Conservation (phyloP, 2,888 invertebrate genomes). For the Hirtodrosophila trivittata region DNA sequence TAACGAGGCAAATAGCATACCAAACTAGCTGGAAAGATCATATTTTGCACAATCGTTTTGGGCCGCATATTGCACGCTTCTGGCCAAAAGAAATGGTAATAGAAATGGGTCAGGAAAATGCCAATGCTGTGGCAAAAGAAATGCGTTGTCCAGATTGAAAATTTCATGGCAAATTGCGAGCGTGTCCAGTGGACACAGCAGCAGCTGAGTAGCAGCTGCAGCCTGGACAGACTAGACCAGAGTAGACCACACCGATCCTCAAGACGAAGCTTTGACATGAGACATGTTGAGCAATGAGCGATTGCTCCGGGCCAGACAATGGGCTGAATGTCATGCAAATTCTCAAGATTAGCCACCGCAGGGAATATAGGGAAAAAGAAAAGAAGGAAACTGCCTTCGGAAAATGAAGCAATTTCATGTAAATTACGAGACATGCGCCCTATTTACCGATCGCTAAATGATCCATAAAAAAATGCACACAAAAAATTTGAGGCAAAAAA, state of each 20-base stretch:
- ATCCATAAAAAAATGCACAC: conserved; percentile 69
- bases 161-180: conserved; percentile 70
- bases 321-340: conserved; percentile 34
- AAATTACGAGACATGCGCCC: conserved; percentile 78
- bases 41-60: conserved; percentile 31
- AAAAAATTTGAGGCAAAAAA: conserved; percentile 28
- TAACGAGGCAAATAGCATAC: conserved; percentile 20
- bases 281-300: conserved; percentile 29
- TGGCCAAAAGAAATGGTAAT: conserved; percentile 3
- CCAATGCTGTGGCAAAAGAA: conserved; percentile 26
- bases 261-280: conserved; percentile 41
- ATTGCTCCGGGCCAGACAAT: conserved; percentile 23
- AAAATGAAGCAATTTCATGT: conserved; percentile 79
- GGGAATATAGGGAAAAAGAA: conserved; percentile 2
- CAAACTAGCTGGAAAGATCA: conserved; percentile 22
- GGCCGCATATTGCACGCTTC: conserved; percentile 29
- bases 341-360: conserved; percentile 43
- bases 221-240: not conserved
- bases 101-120: conserved; percentile 7
- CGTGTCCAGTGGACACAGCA: conserved; percentile 55
- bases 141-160: conserved; percentile 47
- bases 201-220: conserved; percentile 55
- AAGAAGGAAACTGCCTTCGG: conserved; percentile 13
- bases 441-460: conserved; percentile 66
- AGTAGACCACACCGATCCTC: conserved; percentile 7